Evolutionary conservation across 2,113 vertebrate species (phyloP).

Genomic region (Bothrops jararaca): DNA sequence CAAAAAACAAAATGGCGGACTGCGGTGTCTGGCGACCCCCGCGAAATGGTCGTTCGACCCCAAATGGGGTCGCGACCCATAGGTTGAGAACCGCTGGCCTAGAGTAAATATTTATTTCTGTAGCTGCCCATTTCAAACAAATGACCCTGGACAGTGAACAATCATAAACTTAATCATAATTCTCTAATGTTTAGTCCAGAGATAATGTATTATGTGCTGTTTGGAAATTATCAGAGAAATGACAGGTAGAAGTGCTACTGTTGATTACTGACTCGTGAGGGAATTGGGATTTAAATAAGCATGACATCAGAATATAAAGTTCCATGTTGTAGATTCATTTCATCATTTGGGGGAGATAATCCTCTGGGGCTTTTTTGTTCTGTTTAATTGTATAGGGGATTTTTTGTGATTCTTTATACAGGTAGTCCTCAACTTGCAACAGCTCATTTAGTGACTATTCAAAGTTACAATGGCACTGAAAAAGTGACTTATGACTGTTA

Average conservation of each 20-base stretch:
- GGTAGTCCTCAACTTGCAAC: neutral
- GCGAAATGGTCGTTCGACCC: no score
- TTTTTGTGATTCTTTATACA: neutral
- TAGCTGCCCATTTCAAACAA: neutral
- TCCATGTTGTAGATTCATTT: neutral
- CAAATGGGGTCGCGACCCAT: no score
- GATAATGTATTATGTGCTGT: neutral
- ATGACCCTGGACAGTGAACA: neutral
- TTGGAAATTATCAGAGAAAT: neutral
- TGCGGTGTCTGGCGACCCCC: no score
- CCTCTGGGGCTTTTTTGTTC: neutral
- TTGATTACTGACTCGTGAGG: neutral
- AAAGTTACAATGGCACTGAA: neutral
- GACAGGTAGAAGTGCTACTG: neutral
- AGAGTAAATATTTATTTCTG: neutral
- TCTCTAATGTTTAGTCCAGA: neutral
- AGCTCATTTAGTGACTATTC: neutral
- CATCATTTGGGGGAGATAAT: neutral
- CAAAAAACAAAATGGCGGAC: no score
- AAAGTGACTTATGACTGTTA: neutral
- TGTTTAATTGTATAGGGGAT: neutral
- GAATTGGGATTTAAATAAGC: neutral
- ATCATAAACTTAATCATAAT: neutral
- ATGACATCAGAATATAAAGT: neutral
- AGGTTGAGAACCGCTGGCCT: no score